Conservation (phyloP, 2,888 invertebrate species). For the Lasioglossum zephyrum region DNA sequence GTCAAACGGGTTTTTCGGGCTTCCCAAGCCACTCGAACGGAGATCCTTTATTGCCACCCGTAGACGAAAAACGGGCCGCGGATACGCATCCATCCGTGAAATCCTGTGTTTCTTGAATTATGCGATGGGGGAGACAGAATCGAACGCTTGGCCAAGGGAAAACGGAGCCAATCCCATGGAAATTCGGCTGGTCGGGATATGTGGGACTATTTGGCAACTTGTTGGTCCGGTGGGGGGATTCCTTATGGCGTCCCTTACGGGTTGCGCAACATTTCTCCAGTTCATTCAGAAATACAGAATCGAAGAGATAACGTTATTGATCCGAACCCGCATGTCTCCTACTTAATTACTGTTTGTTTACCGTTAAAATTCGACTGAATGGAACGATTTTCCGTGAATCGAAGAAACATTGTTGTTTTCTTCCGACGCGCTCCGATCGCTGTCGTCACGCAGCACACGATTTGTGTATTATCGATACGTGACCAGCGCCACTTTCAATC, state of each 20-base stretch:
- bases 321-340: not conserved
- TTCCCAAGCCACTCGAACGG: slow-evolving; percentile 10
- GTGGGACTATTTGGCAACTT: slow-evolving; percentile 13
- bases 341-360: not conserved
- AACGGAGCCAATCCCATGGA: slow-evolving; percentile 14
- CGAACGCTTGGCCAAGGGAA: not conserved
- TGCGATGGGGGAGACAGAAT: slow-evolving; percentile 8
- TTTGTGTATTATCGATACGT: slow-evolving; percentile 8
- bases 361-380: not conserved
- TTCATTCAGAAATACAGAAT: not conserved
- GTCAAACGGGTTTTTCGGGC: slow-evolving; percentile 64
- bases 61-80: not conserved
- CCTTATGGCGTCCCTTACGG: not conserved
- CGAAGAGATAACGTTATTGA: not conserved
- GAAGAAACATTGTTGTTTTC: slow-evolving; percentile 11
- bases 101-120: slow-evolving; percentile 58
- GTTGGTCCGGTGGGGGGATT: not conserved
- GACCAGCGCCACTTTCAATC: slow-evolving; percentile 2
- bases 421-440: not conserved
- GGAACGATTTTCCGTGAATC: not conserved
- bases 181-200: slow-evolving; percentile 10
- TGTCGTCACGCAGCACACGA: not conserved
- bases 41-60: slow-evolving; percentile 60
- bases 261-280: not conserved
- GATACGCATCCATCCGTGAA: slow-evolving; percentile 61